A percentile compares a stretch with the other conserved stretches of the same genome.
Evolutionary conservation across 2,113 vertebrate species (phyloP).

Genomic region (Syrmaticus mikado): DNA sequence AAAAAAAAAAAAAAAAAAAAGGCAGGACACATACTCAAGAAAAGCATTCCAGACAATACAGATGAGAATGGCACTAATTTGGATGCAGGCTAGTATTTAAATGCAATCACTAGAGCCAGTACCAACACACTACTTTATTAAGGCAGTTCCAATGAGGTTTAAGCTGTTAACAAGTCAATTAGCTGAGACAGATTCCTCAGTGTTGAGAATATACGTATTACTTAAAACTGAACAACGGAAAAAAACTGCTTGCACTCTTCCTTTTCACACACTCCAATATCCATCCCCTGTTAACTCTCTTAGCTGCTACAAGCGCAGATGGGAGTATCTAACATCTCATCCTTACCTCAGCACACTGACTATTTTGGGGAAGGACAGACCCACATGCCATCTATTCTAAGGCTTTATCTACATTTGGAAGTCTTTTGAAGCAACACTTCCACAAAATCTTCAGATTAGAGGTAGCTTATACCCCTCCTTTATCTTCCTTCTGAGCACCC

Average conservation of each 20-base stretch:
- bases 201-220: not conserved
- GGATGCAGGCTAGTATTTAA: not conserved
- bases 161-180: not conserved
- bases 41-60: not conserved
- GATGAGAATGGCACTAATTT: not conserved
- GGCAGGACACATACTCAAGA: not conserved
- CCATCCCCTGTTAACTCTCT: not conserved
- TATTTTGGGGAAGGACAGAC: conserved; percentile 4
- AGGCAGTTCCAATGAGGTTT: not conserved
- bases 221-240: not conserved
- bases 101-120: not conserved
- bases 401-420: conserved; percentile 28
- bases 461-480: not conserved
- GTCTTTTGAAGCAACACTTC: not conserved
- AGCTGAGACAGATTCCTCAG: not conserved
- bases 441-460: conserved; percentile 1
- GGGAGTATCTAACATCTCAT: conserved; percentile 5
- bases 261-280: not conserved
- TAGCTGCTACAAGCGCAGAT: not conserved
- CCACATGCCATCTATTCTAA: conserved; percentile 13
- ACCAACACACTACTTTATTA: not conserved
- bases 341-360: not conserved
- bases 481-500: not conserved
- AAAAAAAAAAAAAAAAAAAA: not conserved
- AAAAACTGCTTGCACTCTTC: not conserved